Evolutionary conservation across 2,113 vertebrate species (phyloP), one percentile per base, ranked within the genome.

Genomic region (Donacobius atricapilla): DNA sequence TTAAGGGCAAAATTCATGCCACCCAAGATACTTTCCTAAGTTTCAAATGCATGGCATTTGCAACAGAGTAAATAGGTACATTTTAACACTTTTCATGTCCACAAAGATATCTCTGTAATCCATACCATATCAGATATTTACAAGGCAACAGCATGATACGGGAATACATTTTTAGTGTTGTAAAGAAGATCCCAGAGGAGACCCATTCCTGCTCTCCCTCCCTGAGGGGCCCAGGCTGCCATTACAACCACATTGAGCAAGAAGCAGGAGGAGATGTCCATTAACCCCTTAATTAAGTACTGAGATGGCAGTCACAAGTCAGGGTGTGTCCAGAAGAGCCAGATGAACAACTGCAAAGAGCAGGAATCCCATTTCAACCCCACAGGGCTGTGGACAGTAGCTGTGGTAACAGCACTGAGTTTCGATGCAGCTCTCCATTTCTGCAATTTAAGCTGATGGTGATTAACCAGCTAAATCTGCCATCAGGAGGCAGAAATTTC

Each of bases 221-320:
- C 30, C 64, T 56, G 75, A 73, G 68, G 72, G 40, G 50, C 79
- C 73, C 31, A 72, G 54, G 35, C 30, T 94, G 35, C 58, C 16
- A 40, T 57, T 84, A 21, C 22, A 50, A 70, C 10, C 56, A 27
- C 30, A 86, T 2, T 60, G 33, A 85, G 81, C 69, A 94, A 77
- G 66, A 57, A 89, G 47, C 40, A 83, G 54, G n/a, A 69, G 50
- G 2, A 66, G 40, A 61, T 77, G 61, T 54, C 44, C 66, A 72
- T 91, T 89, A 97, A 83, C 70, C 33, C 87, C 47, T 94, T 93
- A 72, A 90, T 89, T 91, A 83, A 91, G 51, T 80, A 25, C 27
- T 90, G 87, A 87, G 65, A 33, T 69, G 78, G 51, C 71, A 90
- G 66, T 92, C 79, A 88, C 50, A 79, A 76, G 69, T 69, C 33